Evolutionary conservation across 2,888 invertebrate species (phyloP), one percentile per base, ranked within the genome.

Genomic region (Hydropsyche betteni): DNA sequence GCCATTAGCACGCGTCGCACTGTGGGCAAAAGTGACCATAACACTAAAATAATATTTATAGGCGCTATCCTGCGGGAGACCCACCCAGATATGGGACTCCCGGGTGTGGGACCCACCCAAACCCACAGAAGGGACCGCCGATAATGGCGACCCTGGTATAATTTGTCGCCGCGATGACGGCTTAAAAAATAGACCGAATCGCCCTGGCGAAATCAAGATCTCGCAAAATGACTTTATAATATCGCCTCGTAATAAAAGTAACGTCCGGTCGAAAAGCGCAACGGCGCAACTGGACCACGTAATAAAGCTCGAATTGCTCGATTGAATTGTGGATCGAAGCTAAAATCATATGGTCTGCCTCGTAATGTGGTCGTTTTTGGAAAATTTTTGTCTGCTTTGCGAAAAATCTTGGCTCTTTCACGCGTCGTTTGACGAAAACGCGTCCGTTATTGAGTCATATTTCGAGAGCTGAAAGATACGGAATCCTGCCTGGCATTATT

Each of bases 1-100:
- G 44, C 75, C 76, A 76, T 78, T 78, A 78, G 74, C 78, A 78
- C 78, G 78, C 76, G 72, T 74, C 76, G 64, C 36, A 61, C 74
- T 70, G 75, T 75, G 77, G 71, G 75, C 74, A 77, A 74, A 74
- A 74, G 53, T 76, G 78, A 78, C 78, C 76, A 76, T 76, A 72
- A 76, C 76, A 74, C 71, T 78, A 78, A 76, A 78, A 78, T 76
- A 74, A 78, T 78, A 78, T 78, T 78, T 78, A 78, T 78, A 71
- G 78, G 71, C 74, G 53, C 72, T 58, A 74, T 77, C 10, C 76
- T 75, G 64, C 7, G 77, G 50, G 70, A 8, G 44, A 10, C 7
- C 10, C 7, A 44, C 8, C 74, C 75, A 74, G 36, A 76, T 71
- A 76, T 74, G 61, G 72, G 51, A 53, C 61, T 68, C 50, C 4